Evolutionary conservation across 2,888 invertebrate species (phyloP), one percentile per base, ranked within the genome.

Genomic region (Agrotis segetum): DNA sequence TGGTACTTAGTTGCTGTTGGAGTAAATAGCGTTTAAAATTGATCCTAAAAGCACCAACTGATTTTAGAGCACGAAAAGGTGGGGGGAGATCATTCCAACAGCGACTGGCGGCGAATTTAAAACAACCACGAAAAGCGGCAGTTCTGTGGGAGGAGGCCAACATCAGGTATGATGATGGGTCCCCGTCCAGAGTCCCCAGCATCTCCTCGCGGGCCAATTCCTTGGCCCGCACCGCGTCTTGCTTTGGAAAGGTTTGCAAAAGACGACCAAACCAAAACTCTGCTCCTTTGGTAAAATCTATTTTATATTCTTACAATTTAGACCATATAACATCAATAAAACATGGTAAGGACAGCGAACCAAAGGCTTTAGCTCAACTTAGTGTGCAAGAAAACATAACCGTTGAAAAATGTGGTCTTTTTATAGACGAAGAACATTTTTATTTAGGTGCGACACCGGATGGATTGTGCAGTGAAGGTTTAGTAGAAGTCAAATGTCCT

Each of bases 401-500:
- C 3, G 55, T 64, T 1, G 53, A n/a, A 7, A 71, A 61, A 60
- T 61, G 47, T 60, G 55, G 46, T 13, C 53, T 71, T 60, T 71
- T 65, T 46, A 58, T 65, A 46, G 66, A 70, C 5, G 65, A 58
- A 3, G 19, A 50, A 19, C 0, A 40, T 47, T 71, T 4, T 55
- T 67, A 47, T 53, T 55, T 67, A 55, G 67, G 71, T 14, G 60
- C 67, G 4, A 49, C 67, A 53, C 71, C 59, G 0, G 74, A 77
- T 65, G 67, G 71, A 46, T 21, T 77, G 1, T 74, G 40, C 47
- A 56, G 44, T 50, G 63, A 70, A 16, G 73, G 73, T n/a, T 13
- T 76, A 9, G 67, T 82, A 1, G 81, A 77, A 71, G 62, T 80
- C n/a, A 76, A 82, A 69, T 76, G 77, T 64, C 74, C 77, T 0